Evolutionary conservation across 2,113 vertebrate species (phyloP).

Genomic region (Hippocampus comes): DNA sequence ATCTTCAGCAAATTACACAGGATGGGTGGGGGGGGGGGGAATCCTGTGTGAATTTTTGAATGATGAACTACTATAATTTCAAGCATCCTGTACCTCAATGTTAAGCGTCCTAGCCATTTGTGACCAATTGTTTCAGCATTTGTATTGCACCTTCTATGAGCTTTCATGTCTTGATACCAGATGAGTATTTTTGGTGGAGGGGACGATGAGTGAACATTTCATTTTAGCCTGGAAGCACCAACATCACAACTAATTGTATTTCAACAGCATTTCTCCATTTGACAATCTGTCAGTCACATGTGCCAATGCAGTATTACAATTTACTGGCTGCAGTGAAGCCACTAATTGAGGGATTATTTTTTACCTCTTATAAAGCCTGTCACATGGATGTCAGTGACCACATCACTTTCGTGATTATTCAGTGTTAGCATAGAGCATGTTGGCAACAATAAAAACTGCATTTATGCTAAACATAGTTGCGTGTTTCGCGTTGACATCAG

Average conservation of each 20-base stretch:
- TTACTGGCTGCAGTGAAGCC: neutral
- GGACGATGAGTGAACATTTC: conserved; percentile 40
- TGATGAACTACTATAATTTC: conserved; percentile 3
- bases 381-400: conserved; percentile 18
- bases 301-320: conserved; percentile 26
- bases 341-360: neutral
- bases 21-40: neutral
- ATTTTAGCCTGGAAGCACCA: neutral
- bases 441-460: conserved; percentile 47
- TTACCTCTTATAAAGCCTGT: neutral
- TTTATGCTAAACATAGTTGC: neutral
- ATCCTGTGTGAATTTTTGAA: neutral
- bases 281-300: conserved; percentile 44
- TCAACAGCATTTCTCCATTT: neutral
- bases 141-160: conserved; percentile 33
- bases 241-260: neutral
- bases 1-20: neutral
- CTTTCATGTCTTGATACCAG: conserved; percentile 43
- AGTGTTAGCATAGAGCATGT: conserved; percentile 57
- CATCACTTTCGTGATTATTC: conserved; percentile 37
- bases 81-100: conserved; percentile 43
- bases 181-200: conserved; percentile 53
- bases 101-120: conserved; percentile 59
- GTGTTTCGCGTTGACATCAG: neutral
- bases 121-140: conserved; percentile 47